Evolutionary conservation across 2,113 vertebrate genomes (phyloP), one percentile per base, ranked within the genome.

Genomic region (Oreochromis aureus): DNA sequence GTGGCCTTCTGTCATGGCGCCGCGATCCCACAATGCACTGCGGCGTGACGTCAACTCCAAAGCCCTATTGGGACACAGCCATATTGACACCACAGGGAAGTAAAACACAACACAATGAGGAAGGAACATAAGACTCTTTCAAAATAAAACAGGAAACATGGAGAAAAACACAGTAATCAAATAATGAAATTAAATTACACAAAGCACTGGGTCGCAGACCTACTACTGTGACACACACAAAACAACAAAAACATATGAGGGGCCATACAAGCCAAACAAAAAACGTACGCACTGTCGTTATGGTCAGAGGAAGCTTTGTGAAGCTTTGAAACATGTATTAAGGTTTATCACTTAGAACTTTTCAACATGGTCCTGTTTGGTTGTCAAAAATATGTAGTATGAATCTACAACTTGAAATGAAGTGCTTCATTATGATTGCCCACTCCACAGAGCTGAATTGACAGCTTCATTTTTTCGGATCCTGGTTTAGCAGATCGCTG

Each of bases 381-480:
- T 56, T 24, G 54, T 6, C 6, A 56, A 56, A 56, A 56, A 56
- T 24, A 56, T 24, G 11, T 0, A 24, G 54, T 4, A 12, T 4
- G 1, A 55, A 3, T 24, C 22, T 7, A 13, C 6, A 4, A 56
- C 54, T 56, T 56, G 11, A 56, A 56, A 56, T 24, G 12, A 56
- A 56, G 1, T 4, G 22, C 4, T 56, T 56, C 22, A 13, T 56
- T 56, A 56, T 56, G 22, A 56, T 24, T 56, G 54, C 22, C 22
- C 11, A 24, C 22, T 4, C 11, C 6, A 56, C 22, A 24, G 11
- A 27, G 6, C 22, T 56, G 6, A 56, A 56, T 7, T 0, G 2
- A 27, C 22, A 27, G 22, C 11, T 27, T 24, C 1, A 15, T 2
- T 0, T 56, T 56, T 56, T 27, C 0, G 0, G 55, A 56, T 27